Conservation (phyloP, 2,888 invertebrate species). For the Venusia cambrica region DNA sequence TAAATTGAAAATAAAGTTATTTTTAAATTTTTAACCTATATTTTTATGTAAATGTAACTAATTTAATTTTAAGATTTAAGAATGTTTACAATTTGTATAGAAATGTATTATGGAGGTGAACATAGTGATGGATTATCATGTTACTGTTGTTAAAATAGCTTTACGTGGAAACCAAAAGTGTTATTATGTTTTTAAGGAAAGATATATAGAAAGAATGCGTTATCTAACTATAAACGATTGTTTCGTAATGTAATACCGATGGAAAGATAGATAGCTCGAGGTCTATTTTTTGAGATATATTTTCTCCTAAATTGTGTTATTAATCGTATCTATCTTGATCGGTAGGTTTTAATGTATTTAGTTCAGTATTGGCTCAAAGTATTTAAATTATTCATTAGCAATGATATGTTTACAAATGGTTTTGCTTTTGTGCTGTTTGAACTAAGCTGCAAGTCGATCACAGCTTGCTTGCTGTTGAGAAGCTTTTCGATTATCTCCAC, state of each 20-base stretch:
- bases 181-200: conserved; percentile 74
- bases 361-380: conserved; percentile 74
- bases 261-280: conserved; percentile 19
- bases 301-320: conserved; percentile 28
- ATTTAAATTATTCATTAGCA: conserved; percentile 40
- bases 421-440: conserved; percentile 24
- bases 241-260: conserved; percentile 21
- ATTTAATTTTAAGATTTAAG: conserved; percentile 34
- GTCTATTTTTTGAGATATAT: conserved; percentile 33
- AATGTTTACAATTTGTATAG: conserved; percentile 51
- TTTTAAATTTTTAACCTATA: conserved; percentile 50
- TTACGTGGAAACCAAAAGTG: conserved; percentile 78
- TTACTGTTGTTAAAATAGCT: conserved; percentile 76
- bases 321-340: conserved; percentile 28
- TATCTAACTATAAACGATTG: conserved; percentile 31
- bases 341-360: conserved; percentile 36
- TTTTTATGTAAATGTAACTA: conserved; percentile 42
- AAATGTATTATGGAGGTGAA: conserved; percentile 52
- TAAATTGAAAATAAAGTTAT: conserved; percentile 50
- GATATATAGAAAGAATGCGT: conserved; percentile 39
- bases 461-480: conserved; percentile 42
- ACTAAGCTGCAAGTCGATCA: conserved; percentile 22
- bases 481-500: conserved; percentile 69
- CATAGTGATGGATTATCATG: conserved; percentile 61
- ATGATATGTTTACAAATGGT: conserved; percentile 34